These are phyloP conservation scores for Ptychoptera albimana DNA, from an alignment of 2,888 invertebrate species.

Conservation along the genomic window DNA sequence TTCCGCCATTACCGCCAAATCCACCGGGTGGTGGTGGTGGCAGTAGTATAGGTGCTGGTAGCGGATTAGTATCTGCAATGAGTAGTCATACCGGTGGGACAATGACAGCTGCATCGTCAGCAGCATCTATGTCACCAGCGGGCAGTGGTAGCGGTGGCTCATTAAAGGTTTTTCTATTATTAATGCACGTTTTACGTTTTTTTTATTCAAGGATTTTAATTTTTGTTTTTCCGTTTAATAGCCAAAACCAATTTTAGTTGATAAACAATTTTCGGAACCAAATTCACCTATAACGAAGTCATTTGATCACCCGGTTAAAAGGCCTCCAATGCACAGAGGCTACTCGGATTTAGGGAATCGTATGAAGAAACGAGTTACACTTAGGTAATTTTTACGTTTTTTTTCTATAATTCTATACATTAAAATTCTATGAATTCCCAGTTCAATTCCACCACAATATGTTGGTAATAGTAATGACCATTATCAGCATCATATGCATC, in stretches of 20 bases:
- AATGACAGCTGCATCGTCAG: conserved; percentile 8
- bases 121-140: conserved; percentile 2
- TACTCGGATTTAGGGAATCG: conserved; percentile 65
- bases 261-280: conserved; percentile 65
- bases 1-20: conserved; percentile 15
- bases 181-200: background rate
- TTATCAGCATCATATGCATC: background rate
- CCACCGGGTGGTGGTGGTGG: conserved; percentile 19
- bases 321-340: conserved; percentile 44
- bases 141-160: conserved; percentile 3
- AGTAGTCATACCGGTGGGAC: conserved; percentile 12
- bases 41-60: conserved; percentile 19
- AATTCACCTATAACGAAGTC: conserved; percentile 52
- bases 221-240: conserved; percentile 11
- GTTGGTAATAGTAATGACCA: conserved; percentile 17
- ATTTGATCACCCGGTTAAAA: conserved; percentile 28
- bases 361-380: conserved; percentile 70
- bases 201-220: background rate
- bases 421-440: conserved; percentile 13
- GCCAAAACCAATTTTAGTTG: conserved; percentile 51
- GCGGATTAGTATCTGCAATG: conserved; percentile 19
- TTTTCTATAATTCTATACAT: background rate
- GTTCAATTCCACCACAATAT: conserved; percentile 32
- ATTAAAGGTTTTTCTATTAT: conserved; percentile 4
- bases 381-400: conserved; percentile 41